phyloP scores from a whole-genome alignment of 2,888 invertebrate genomes.

The Lysandra coridon region DNA sequence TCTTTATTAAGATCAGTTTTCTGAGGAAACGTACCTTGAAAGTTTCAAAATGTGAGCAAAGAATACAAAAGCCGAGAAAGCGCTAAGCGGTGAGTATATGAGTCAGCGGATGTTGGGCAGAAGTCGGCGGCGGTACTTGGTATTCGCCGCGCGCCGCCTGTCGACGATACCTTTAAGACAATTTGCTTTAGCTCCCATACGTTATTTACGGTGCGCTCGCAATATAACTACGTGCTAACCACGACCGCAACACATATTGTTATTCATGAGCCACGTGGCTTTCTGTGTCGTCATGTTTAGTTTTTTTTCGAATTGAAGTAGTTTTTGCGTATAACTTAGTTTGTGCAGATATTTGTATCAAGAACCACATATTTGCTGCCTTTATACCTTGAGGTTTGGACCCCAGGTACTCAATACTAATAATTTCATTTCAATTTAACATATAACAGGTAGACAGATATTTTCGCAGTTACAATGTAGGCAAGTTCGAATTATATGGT shows the following conservation, averaged over 20 bases:
- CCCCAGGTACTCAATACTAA: too few species aligned
- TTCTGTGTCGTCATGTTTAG: not conserved
- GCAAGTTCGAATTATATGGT: too few species aligned
- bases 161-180: conserved; percentile 49
- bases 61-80: conserved; percentile 37
- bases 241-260: conserved; percentile 19
- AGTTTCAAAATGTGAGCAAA: conserved; percentile 34
- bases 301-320: not conserved
- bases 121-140: conserved; percentile 53
- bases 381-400: too few species aligned
- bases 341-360: not conserved
- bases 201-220: conserved; percentile 19
- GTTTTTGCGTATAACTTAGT: not conserved
- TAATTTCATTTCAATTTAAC: not conserved
- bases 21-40: conserved; percentile 30
- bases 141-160: conserved; percentile 58
- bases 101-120: conserved; percentile 70
- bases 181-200: conserved; percentile 44
- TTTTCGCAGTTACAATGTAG: too few species aligned
- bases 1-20: too few species aligned
- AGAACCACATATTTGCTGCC: not conserved
- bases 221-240: conserved; percentile 14
- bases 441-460: not conserved
- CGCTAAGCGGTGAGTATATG: conserved; percentile 61
- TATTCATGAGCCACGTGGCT: conserved; percentile 15